A percentile compares a stretch with the other conserved stretches of the same genome.
phyloP scores from a whole-genome alignment of 1,140 invertebrate genomes.

The Drosophila seguyi region DNA sequence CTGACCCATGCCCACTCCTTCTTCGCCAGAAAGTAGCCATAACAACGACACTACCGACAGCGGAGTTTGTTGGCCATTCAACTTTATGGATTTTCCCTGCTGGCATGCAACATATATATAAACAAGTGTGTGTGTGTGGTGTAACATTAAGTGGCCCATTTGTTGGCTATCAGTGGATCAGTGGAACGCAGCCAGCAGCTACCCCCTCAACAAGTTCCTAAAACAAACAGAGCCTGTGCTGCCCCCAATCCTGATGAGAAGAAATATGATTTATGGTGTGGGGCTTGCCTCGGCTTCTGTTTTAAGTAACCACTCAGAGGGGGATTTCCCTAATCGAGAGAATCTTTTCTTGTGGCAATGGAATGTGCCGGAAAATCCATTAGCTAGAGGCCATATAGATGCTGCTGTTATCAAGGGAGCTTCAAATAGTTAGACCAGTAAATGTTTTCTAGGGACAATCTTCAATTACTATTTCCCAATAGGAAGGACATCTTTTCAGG shows the following conservation, averaged over 20 bases:
- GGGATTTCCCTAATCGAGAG: slow-evolving; percentile 8
- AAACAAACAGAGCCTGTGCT: slow-evolving; percentile 39
- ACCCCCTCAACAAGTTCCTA: slow-evolving; percentile 20
- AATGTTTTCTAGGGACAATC: neutral
- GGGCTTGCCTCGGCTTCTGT: too few species aligned
- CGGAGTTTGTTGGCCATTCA: slow-evolving; percentile 66
- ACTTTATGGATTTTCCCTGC: slow-evolving; percentile 78
- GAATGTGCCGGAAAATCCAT: slow-evolving; percentile 25
- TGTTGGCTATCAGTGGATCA: slow-evolving; percentile 56
- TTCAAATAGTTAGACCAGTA: neutral
- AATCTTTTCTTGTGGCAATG: slow-evolving; percentile 7
- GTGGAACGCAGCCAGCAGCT: slow-evolving; percentile 29
- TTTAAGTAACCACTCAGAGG: slow-evolving; percentile 7
- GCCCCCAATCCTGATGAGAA: slow-evolving; percentile 17
- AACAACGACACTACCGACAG: slow-evolving; percentile 14
- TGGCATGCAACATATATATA: slow-evolving; percentile 42
- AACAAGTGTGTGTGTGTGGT: neutral
- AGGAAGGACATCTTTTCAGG: neutral
- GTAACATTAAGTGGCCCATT: slow-evolving; percentile 60
- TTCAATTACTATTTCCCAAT: neutral
- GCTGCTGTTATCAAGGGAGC: neutral
- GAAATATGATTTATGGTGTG: too few species aligned
- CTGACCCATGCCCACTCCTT: slow-evolving; percentile 1
- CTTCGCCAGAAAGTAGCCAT: slow-evolving; percentile 23
- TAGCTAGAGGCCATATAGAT: neutral